phyloP scores from a whole-genome alignment of 2,888 invertebrate genomes.

The Archaeoteleia sp. region DNA sequence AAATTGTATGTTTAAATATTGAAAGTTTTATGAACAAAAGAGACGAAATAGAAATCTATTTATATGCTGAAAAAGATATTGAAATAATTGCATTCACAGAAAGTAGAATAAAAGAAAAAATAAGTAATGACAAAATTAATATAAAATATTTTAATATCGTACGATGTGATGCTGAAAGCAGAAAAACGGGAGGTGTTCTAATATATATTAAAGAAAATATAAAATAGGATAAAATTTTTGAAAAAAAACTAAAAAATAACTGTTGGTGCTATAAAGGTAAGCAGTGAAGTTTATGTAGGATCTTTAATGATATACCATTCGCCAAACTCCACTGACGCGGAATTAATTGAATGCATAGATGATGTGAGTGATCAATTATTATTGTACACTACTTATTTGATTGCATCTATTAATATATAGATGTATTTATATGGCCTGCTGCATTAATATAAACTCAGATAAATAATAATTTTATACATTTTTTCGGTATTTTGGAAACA shows the following conservation, averaged over 20 bases:
- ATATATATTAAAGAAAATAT: background rate
- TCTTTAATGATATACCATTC: background rate
- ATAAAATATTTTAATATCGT: background rate
- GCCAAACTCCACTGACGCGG: no score
- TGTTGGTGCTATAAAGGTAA: background rate
- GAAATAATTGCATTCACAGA: background rate
- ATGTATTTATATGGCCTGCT: no score
- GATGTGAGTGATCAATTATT: no score
- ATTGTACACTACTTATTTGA: no score
- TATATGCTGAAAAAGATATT: background rate
- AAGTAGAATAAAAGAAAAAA: background rate
- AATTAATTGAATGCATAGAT: no score
- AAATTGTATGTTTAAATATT: background rate
- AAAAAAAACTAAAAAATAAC: background rate
- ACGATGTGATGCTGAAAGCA: slow-evolving; percentile 1
- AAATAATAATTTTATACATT: no score
- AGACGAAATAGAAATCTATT: background rate
- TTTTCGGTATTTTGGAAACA: no score
- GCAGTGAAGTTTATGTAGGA: background rate
- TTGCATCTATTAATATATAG: no score
- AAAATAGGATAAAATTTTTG: background rate
- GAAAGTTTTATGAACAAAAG: background rate
- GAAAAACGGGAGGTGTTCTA: background rate
- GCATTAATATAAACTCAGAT: no score
- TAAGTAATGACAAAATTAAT: background rate